A percentile compares a stretch with the other conserved stretches of the same genome.
phyloP scores from a whole-genome alignment of 2,797 vertebrate genomes.

The Peromyscus nudipes region DNA sequence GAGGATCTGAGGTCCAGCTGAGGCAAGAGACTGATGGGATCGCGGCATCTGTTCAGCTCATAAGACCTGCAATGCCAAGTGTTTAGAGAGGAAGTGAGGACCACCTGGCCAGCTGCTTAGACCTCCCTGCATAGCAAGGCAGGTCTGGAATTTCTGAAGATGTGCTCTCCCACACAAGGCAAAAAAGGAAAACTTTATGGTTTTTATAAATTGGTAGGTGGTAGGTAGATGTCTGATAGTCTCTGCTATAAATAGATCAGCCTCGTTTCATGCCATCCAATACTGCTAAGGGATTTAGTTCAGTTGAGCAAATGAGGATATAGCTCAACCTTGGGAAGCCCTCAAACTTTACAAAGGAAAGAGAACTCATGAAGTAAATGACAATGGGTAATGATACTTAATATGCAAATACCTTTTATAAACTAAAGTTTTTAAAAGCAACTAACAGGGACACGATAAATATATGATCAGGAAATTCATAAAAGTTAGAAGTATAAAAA shows the following conservation, averaged over 20 bases:
- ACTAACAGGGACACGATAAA: neutral
- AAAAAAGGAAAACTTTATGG: neutral
- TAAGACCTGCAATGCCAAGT: neutral
- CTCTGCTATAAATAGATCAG: neutral
- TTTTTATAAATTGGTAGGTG: neutral
- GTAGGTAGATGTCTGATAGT: neutral
- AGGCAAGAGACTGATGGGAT: neutral
- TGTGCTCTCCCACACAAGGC: neutral
- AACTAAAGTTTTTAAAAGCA: neutral
- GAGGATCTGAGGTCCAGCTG: neutral
- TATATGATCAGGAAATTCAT: neutral
- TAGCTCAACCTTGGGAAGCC: neutral
- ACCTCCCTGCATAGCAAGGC: neutral
- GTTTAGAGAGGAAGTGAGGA: neutral
- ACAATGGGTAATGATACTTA: neutral
- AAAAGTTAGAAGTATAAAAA: neutral
- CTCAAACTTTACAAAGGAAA: conserved; percentile 41
- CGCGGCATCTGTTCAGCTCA: neutral
- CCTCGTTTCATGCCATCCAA: neutral
- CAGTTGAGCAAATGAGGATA: neutral
- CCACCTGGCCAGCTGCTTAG: neutral
- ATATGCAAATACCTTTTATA: neutral
- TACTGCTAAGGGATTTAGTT: neutral
- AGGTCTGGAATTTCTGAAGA: neutral
- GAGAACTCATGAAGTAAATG: neutral